Conservation (phyloP, 2,113 vertebrate species). For the Rattus rattus region DNA sequence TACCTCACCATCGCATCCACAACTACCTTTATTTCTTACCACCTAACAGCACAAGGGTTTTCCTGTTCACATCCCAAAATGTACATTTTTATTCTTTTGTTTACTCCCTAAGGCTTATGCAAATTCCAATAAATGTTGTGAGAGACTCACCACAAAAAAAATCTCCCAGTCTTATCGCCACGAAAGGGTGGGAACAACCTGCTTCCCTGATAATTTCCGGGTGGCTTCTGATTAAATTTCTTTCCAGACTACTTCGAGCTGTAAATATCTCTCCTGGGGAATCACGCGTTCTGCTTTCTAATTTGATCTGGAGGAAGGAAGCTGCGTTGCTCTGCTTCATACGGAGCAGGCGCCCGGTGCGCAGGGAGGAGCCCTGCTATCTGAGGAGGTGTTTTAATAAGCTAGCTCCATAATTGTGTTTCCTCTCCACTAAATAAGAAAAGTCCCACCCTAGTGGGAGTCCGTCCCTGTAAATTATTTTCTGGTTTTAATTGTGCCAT, state of each 20-base stretch:
- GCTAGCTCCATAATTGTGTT: constrained; percentile 84
- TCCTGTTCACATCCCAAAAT: background rate
- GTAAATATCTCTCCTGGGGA: constrained; percentile 83
- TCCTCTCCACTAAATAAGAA: constrained; percentile 84
- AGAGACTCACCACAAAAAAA: background rate
- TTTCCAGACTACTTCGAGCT: constrained; percentile 77
- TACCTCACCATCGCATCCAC: rapidly evolving
- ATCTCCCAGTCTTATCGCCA: constrained; percentile 52
- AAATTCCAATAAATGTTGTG: background rate
- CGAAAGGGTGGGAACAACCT: constrained; percentile 79
- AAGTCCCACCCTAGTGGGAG: constrained; percentile 75
- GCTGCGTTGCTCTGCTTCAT: constrained; percentile 48
- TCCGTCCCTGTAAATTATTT: constrained; percentile 78
- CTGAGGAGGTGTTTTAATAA: constrained; percentile 88
- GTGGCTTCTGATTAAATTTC: constrained; percentile 78
- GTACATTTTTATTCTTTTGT: background rate
- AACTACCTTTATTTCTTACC: background rate
- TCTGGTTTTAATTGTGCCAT: constrained; percentile 81
- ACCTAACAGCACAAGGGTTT: background rate
- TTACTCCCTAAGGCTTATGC: background rate
- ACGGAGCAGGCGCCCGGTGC: constrained; percentile 57
- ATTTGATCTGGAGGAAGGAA: constrained; percentile 84
- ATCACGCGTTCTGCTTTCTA: constrained; percentile 84
- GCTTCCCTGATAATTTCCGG: constrained; percentile 78
- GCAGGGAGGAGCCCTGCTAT: constrained; percentile 77